phyloP scores from a whole-genome alignment of 2,113 vertebrate genomes.

The Pseudonaja textilis region DNA sequence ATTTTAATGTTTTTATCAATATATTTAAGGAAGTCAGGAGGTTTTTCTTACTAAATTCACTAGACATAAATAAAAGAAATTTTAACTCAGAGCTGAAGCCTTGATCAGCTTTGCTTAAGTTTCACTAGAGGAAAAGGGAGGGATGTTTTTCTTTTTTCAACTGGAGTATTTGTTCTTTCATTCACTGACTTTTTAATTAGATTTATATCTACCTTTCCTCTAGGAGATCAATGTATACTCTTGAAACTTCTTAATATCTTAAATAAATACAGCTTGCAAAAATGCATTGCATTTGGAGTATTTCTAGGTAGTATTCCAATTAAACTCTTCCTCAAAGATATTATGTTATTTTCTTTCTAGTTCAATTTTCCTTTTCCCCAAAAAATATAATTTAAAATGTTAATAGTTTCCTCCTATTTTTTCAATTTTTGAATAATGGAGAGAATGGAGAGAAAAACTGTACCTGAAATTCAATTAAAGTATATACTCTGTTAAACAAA shows the following conservation, averaged over 20 bases:
- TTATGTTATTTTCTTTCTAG: background rate
- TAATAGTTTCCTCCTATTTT: background rate
- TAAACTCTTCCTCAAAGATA: background rate
- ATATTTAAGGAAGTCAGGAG: background rate
- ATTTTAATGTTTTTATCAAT: background rate
- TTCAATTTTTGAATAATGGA: background rate
- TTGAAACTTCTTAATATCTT: background rate
- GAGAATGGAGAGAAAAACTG: background rate
- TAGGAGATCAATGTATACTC: background rate
- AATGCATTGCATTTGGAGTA: background rate
- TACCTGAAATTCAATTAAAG: background rate
- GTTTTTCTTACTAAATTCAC: background rate
- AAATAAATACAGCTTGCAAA: background rate
- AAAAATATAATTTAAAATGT: background rate
- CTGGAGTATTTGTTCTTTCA: background rate
- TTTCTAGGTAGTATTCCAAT: background rate
- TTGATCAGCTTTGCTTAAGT: background rate
- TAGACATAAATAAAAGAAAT: background rate
- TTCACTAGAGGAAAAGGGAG: background rate
- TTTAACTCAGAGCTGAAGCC: background rate
- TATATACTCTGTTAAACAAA: background rate
- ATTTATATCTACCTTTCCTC: background rate
- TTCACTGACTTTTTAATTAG: background rate
- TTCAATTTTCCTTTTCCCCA: background rate
- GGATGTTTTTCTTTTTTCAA: background rate